Conservation (phyloP, 2,797 vertebrate species). For the Peromyscus melanophrys region DNA sequence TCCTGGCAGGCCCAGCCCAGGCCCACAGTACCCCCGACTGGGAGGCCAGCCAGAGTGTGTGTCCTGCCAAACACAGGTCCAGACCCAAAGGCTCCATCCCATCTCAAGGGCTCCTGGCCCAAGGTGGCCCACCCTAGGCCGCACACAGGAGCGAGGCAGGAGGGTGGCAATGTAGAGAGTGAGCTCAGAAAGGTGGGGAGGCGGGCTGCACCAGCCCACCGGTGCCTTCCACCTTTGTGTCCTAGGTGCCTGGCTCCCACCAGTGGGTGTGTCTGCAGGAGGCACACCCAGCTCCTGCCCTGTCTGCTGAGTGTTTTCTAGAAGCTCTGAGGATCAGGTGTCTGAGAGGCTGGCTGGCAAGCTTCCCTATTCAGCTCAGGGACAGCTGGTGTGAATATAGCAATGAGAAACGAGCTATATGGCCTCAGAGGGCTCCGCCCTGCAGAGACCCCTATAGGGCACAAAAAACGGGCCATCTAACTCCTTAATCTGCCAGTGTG, state of each 20-base stretch:
- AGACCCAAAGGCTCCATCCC: not conserved
- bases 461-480: not conserved
- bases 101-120: not conserved
- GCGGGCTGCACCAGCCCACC: not conserved
- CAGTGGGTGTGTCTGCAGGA: not conserved
- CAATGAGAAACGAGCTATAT: not conserved
- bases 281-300: not conserved
- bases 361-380: not conserved
- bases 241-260: not conserved
- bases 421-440: not conserved
- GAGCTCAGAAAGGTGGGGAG: too few species aligned
- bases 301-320: not conserved
- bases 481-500: not conserved
- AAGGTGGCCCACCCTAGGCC: rapidly evolving
- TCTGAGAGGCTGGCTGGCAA: not conserved
- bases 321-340: not conserved
- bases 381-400: not conserved
- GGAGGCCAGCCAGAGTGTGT: not conserved
- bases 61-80: not conserved
- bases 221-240: not conserved
- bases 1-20: not conserved
- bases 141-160: not conserved
- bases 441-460: not conserved
- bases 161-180: not conserved
- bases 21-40: not conserved